These are phyloP conservation scores for Chloroceryle aenea DNA, from an alignment of 2,113 vertebrate species.

Conservation along the genomic window DNA sequence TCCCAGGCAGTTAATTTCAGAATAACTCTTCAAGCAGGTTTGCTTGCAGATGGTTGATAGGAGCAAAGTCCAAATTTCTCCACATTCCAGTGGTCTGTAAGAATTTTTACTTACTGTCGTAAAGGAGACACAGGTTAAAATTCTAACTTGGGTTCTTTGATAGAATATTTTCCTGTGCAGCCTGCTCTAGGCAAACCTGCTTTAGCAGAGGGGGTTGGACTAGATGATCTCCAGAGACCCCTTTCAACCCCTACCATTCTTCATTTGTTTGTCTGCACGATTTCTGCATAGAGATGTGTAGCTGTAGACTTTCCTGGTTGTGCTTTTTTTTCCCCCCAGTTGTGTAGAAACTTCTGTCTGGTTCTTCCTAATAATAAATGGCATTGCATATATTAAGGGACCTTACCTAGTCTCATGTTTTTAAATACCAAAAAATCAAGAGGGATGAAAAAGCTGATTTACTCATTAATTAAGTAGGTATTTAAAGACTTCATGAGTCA, in stretches of 20 bases:
- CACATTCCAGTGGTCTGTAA: not conserved
- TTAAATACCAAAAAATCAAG: not conserved
- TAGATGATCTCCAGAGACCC: too few species aligned
- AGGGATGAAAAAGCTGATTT: not conserved
- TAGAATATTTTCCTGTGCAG: not conserved
- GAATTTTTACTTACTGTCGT: not conserved
- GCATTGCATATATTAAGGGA: not conserved
- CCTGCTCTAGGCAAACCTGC: too few species aligned
- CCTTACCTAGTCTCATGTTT: not conserved
- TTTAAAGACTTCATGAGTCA: not conserved
- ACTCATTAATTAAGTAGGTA: not conserved
- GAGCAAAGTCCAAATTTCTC: not conserved
- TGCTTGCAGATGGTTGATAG: not conserved
- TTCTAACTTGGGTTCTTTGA: not conserved
- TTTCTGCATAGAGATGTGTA: not conserved
- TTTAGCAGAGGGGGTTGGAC: too few species aligned
- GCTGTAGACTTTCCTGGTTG: not conserved
- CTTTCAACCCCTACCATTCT: too few species aligned
- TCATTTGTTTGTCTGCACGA: not conserved
- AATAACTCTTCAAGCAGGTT: not conserved
- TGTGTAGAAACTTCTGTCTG: not conserved
- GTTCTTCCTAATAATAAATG: not conserved
- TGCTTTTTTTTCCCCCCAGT: not conserved
- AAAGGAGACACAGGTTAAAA: not conserved
- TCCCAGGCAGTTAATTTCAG: not conserved